A percentile compares a stretch with the other conserved stretches of the same genome.
Evolutionary conservation across 1,140 invertebrate genomes (phyloP).

Genomic region (Tetragnatha versicolor): DNA sequence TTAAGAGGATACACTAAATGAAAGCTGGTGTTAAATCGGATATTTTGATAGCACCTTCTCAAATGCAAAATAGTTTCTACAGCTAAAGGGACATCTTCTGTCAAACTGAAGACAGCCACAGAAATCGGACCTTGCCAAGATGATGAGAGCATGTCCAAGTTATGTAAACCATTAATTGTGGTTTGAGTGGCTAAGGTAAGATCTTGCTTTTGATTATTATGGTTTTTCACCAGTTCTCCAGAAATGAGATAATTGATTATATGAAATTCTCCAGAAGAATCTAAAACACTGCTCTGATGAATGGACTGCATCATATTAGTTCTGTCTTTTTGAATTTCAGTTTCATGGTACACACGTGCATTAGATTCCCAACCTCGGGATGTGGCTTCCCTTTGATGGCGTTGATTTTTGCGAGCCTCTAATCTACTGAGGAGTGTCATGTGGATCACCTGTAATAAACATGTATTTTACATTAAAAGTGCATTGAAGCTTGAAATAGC

Average conservation of each 20-base stretch:
- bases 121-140: conserved; percentile 68
- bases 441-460: conserved; percentile 62
- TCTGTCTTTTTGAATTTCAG: conserved; percentile 55
- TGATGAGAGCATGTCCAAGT: conserved; percentile 62
- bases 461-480: neutral
- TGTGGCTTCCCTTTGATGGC: conserved; percentile 56
- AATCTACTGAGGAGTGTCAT: conserved; percentile 65
- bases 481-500: neutral
- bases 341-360: conserved; percentile 37
- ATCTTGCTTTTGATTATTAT: conserved; percentile 58
- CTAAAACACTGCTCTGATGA: conserved; percentile 63
- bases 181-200: conserved; percentile 67
- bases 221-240: conserved; percentile 53
- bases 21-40: conserved; percentile 66
- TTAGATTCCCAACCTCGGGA: conserved; percentile 49
- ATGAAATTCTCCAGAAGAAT: conserved; percentile 65
- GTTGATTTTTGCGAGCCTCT: conserved; percentile 59
- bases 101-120: conserved; percentile 67
- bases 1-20: conserved; percentile 68
- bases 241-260: conserved; percentile 62
- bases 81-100: conserved; percentile 62
- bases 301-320: conserved; percentile 59
- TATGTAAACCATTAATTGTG: conserved; percentile 65
- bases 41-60: conserved; percentile 64
- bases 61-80: conserved; percentile 65